These are phyloP conservation scores for Ectropis grisescens DNA, from an alignment of 1,140 invertebrate genomes.

Conservation along the genomic window DNA sequence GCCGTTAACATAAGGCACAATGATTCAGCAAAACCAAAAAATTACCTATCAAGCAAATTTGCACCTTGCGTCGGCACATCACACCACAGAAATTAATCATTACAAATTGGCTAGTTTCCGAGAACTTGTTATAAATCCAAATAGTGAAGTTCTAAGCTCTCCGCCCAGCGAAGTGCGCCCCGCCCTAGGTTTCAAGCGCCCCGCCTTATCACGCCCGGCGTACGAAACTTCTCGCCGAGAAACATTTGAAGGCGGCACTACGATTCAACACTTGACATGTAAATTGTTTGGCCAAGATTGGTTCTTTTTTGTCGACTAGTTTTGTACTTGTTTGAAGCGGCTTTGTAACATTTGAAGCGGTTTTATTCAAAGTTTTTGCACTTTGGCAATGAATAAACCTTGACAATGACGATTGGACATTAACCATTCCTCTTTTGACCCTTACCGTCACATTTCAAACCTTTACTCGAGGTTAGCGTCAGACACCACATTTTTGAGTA, in stretches of 20 bases:
- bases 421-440: no score
- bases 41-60: no score
- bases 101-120: constrained; percentile 18
- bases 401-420: no score
- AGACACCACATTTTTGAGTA: no score
- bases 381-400: no score
- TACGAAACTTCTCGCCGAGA: constrained; percentile 3
- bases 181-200: constrained; percentile 27
- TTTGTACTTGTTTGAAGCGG: constrained; percentile 1
- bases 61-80: no score
- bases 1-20: no score
- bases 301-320: constrained; percentile 2
- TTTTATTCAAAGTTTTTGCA: no score
- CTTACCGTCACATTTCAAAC: neutral
- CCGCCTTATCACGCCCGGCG: constrained; percentile 39
- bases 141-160: constrained; percentile 14
- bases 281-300: constrained; percentile 40
- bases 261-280: constrained; percentile 22
- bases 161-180: no score
- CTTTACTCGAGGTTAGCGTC: no score
- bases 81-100: constrained; percentile 14
- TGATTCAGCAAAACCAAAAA: no score
- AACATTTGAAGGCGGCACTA: constrained; percentile 12
- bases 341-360: no score
- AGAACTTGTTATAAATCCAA: constrained; percentile 15